Evolutionary conservation across 1,140 invertebrate genomes (phyloP), one percentile per base, ranked within the genome.

Genomic region (Neotoxoptera formosana): DNA sequence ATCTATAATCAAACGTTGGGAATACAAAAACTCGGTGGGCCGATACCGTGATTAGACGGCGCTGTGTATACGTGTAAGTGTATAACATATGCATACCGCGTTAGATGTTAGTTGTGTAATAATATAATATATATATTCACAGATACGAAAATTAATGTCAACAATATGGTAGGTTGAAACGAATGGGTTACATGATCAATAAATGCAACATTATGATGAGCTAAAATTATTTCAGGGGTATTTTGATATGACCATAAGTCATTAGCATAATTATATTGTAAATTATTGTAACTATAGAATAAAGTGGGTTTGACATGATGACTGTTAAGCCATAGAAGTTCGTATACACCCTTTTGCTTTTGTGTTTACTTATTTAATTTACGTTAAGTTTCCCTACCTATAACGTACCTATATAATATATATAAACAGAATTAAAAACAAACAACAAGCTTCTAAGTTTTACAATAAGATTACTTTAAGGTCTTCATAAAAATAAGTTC

Each of bases 241-340:
- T 11, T 25, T 84, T 41, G 21, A n/a, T 67, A 45, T 9, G 21
- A 84, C 36, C 23, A 41, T 45, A 84, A 84, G 23, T 84, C 9
- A 47, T 30, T 86, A 86, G 0, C 30, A 47, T n/a, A 17, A 30
- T 11, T 47, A 45, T 84, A 84, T 45, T 21, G 76, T 36, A 83
- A 23, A 84, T 41, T n/a, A n/a, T 60, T 67, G 30, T 83, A 36
- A 21, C 76, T 34, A 83, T 25, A 84, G 23, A 84, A 87, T 48
- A 47, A 47, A 51, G 30, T 87, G 20, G 20, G 14, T 51, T 30
- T 87, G 47, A 7, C 30, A 7, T n/a, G 45, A 87, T 48, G 86
- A 30, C 17, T 87, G n/a, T n/a, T 89, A 89, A 89, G 34, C 88
- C 88, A 14, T 89, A 89, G 9, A 89, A 89, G 34, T 89, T 89